A percentile compares a stretch with the other conserved stretches of the same genome.
phyloP scores from a whole-genome alignment of 2,113 vertebrate genomes.

The Gavialis gangeticus region DNA sequence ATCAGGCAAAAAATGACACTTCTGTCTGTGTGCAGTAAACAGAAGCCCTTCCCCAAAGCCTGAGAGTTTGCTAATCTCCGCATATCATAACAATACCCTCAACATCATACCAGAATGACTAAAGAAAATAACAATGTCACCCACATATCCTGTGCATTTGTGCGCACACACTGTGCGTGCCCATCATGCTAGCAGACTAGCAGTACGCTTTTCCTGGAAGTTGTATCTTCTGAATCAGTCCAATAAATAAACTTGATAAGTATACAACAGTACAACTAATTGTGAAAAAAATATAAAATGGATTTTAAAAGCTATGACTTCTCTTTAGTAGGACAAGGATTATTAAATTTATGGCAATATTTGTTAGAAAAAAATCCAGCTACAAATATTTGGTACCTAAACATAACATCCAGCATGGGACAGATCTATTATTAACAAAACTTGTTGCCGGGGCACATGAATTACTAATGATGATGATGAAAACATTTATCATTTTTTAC shows the following conservation, averaged over 20 bases:
- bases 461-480: neutral
- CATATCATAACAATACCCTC: neutral
- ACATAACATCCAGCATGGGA: neutral
- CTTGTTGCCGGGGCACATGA: neutral
- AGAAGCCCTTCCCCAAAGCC: neutral
- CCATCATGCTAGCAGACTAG: neutral
- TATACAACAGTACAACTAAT: neutral
- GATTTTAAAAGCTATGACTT: neutral
- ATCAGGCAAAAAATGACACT: no score
- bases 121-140: neutral
- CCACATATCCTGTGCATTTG: neutral
- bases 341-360: neutral
- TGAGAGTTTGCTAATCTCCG: neutral
- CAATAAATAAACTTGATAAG: neutral
- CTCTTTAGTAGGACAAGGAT: neutral
- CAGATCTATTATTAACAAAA: slow-evolving; percentile 22
- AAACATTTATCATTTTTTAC: neutral
- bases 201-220: neutral
- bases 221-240: neutral
- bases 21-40: neutral
- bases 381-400: neutral
- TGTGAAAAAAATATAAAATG: neutral
- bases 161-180: neutral
- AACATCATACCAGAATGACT: neutral
- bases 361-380: neutral